Evolutionary conservation across 92 coral and sea anemone species (phyloP), one percentile per base, ranked within the genome.

Genomic region (Porites lobata): DNA sequence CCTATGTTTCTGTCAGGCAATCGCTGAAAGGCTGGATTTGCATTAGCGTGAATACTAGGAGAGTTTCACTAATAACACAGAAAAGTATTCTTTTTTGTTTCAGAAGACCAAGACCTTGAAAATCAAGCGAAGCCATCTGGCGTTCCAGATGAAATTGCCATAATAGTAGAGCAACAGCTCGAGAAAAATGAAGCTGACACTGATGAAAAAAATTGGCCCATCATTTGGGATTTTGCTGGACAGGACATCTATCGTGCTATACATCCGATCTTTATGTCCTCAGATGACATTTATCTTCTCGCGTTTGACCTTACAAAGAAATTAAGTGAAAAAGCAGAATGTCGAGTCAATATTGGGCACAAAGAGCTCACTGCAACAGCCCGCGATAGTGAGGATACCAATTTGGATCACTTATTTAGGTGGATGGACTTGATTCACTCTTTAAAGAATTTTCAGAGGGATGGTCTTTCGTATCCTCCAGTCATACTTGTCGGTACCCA

Each of bases 401-500:
- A 72, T 72, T 24, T 77, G 0, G 81, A 77, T 77, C 81, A 77
- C 81, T 22, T 75, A 9, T 18, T 26, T 32, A 75, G 65, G 29
- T 75, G 80, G 80, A 20, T 75, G 80, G 65, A 32, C 21, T 21
- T 77, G 67, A 21, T 77, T 14, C 81, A 77, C 20, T 77, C 68
- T 54, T 76, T 57, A 18, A 14, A 22, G 15, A 18, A n/a, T 29
- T 29, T 29, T 29, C 38, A 29, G 38, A 29, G 38, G 1, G 38
- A 29, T 29, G 38, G 38, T 29, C 38, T 29, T 29, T 29, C 38
- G 38, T 29, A 29, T 29, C 38, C 38, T 2, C 38, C 38, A 29
- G 38, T 29, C 3, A 29, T 29, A 29, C 38, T 29, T 29, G 38
- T 29, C 38, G 38, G 38, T 29, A 29, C 38, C 38, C 38, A 29